phyloP scores from a whole-genome alignment of 2,797 vertebrate species.

The Avahi laniger region DNA sequence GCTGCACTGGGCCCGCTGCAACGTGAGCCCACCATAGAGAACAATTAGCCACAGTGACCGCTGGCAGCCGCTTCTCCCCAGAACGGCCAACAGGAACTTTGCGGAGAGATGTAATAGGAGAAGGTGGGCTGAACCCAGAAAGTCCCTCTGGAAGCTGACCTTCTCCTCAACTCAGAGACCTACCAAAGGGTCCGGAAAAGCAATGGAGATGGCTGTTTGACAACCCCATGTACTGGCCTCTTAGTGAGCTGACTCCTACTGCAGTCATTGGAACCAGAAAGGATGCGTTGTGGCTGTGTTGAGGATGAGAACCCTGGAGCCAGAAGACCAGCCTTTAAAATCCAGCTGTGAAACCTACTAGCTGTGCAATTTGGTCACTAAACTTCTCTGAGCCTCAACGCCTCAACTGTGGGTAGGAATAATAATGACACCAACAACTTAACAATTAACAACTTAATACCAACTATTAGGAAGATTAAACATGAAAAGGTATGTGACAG shows the following conservation, averaged over 20 bases:
- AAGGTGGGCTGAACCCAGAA: background rate
- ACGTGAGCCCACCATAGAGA: background rate
- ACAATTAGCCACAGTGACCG: background rate
- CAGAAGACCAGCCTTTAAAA: background rate
- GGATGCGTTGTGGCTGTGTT: accelerated
- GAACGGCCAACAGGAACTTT: background rate
- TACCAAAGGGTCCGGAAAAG: background rate
- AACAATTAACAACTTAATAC: too few relatives aligned
- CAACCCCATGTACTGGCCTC: accelerated
- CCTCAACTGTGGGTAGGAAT: background rate
- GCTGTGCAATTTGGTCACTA: background rate
- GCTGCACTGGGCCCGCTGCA: background rate
- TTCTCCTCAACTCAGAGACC: background rate
- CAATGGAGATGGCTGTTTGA: background rate
- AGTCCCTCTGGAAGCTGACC: background rate
- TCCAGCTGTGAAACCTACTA: background rate
- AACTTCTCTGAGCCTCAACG: background rate
- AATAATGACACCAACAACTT: background rate
- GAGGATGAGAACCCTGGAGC: background rate
- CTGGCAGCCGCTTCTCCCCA: background rate
- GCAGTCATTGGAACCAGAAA: background rate
- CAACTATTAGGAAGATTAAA: background rate
- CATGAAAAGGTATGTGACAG: background rate
- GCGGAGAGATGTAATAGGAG: background rate
- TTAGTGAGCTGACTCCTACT: accelerated